A percentile compares a stretch with the other conserved stretches of the same genome.
phyloP scores from a whole-genome alignment of 2,113 vertebrate species.

The Lipotes vexillifer region DNA sequence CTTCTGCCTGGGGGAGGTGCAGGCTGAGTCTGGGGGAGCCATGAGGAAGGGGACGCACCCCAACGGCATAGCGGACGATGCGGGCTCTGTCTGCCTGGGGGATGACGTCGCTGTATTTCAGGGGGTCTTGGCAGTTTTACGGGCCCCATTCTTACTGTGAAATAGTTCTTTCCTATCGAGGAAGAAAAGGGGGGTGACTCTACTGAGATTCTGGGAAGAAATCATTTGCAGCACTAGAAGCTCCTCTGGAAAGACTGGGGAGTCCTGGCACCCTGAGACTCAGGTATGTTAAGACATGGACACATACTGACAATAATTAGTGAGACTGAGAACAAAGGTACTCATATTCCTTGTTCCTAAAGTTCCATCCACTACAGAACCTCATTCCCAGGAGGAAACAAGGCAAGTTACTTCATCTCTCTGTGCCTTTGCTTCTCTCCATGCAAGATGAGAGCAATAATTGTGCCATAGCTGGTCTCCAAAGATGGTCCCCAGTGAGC shows the following conservation, averaged over 20 bases:
- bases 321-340: neutral
- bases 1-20: neutral
- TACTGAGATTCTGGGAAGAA: neutral
- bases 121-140: conserved; percentile 44
- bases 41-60: conserved; percentile 47
- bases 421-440: neutral
- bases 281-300: neutral
- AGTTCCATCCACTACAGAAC: neutral
- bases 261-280: neutral
- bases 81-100: conserved; percentile 48
- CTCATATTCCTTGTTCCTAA: neutral
- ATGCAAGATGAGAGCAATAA: neutral
- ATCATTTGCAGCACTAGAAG: neutral
- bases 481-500: neutral
- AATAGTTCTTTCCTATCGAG: conserved; percentile 66
- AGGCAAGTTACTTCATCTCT: neutral
- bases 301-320: neutral
- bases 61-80: conserved; percentile 71
- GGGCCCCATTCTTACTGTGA: conserved; percentile 55
- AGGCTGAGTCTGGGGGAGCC: neutral
- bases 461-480: neutral
- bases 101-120: conserved; percentile 17
- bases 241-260: neutral
- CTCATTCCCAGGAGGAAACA: neutral
- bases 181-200: neutral